phyloP scores from a whole-genome alignment of 2,797 vertebrate genomes.

The Clarias pachynema region DNA sequence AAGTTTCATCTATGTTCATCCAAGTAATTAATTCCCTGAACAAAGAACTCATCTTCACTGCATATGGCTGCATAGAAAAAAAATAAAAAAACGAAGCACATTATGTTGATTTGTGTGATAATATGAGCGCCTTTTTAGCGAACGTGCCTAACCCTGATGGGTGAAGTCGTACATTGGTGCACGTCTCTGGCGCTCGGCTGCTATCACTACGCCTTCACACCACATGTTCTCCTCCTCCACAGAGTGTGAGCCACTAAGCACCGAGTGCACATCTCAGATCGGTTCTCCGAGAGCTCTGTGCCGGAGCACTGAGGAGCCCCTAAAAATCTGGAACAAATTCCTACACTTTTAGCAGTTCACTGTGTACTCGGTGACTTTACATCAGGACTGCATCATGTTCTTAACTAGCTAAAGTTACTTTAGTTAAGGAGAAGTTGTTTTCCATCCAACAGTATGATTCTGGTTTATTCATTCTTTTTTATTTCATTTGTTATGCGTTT shows the following conservation, averaged over 20 bases:
- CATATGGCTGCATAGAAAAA: constrained; percentile 19
- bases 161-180: constrained; percentile 44
- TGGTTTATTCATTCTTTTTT: not conserved
- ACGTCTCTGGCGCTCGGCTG: constrained; percentile 33
- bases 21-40: constrained; percentile 30
- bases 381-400: not conserved
- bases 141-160: constrained; percentile 27
- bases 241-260: constrained; percentile 30
- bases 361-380: constrained; percentile 9
- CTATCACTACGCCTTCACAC: constrained; percentile 53
- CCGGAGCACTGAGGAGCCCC: constrained; percentile 20
- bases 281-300: not conserved
- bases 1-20: constrained; percentile 7
- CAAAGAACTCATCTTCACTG: not conserved
- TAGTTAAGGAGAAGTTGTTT: constrained; percentile 4
- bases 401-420: not conserved
- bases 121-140: constrained; percentile 34
- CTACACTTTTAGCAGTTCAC: not conserved
- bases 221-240: constrained; percentile 51
- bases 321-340: not conserved
- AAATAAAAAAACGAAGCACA: not conserved
- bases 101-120: constrained; percentile 39
- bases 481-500: not conserved
- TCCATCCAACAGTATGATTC: not conserved
- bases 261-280: constrained; percentile 3